A percentile compares a stretch with the other conserved stretches of the same genome.
phyloP scores from a whole-genome alignment of 2,888 invertebrate genomes.

The Andrena fulva region DNA sequence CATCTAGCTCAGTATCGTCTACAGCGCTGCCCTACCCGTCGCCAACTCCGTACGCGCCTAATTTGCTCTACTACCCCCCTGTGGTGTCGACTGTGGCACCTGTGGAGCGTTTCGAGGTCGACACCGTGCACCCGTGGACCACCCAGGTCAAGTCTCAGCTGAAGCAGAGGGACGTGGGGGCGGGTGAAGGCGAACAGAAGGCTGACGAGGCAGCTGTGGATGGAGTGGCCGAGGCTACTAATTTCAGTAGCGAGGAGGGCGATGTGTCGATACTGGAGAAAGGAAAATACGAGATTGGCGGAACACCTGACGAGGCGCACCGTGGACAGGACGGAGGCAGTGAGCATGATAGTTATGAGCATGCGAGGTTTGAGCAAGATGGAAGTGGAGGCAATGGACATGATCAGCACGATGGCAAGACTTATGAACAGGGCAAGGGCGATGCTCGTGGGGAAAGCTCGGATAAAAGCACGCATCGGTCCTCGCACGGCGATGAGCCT shows the following conservation, averaged over 20 bases:
- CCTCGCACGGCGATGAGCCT: slow-evolving; percentile 86
- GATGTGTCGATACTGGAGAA: background rate
- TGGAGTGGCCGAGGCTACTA: slow-evolving; percentile 14
- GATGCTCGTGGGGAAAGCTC: slow-evolving; percentile 81
- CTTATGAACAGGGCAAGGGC: slow-evolving; percentile 80
- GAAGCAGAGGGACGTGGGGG: background rate
- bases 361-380: too few relatives aligned
- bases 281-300: slow-evolving; percentile 40
- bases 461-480: slow-evolving; percentile 16
- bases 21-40: background rate
- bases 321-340: background rate
- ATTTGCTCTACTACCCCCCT: background rate
- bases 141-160: background rate
- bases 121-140: background rate
- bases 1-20: background rate
- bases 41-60: background rate
- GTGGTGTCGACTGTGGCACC: background rate
- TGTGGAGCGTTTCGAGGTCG: background rate
- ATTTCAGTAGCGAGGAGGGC: background rate
- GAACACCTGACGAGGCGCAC: slow-evolving; percentile 26
- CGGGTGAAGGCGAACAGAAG: background rate
- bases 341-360: background rate
- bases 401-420: background rate
- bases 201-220: background rate
- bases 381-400: background rate